Evolutionary conservation across 2,888 invertebrate species (phyloP).

Genomic region (Drosophila gaucha): DNA sequence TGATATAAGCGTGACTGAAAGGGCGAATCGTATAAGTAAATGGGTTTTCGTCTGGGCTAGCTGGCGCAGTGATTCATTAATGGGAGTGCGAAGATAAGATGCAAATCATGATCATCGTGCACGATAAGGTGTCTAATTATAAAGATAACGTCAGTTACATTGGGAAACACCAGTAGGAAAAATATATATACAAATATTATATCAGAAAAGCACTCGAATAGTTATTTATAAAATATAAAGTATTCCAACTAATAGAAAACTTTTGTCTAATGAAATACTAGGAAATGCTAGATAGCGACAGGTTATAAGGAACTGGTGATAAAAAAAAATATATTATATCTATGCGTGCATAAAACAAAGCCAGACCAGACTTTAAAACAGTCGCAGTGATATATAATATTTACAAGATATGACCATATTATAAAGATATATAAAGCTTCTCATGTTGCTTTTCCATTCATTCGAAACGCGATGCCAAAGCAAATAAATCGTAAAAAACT

Average conservation of each 20-base stretch:
- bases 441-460: slow-evolving; percentile 18
- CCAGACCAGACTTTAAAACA: slow-evolving; percentile 11
- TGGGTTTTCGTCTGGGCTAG: slow-evolving; percentile 10
- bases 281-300: slow-evolving; percentile 13
- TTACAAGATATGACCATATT: not conserved
- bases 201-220: not conserved
- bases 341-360: slow-evolving; percentile 3
- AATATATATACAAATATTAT: too few species aligned
- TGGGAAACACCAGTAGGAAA: slow-evolving; percentile 13
- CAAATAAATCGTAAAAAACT: slow-evolving; percentile 3
- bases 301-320: slow-evolving; percentile 31
- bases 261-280: slow-evolving; percentile 20
- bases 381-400: slow-evolving; percentile 37
- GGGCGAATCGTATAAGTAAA: slow-evolving; percentile 9
- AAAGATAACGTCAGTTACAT: slow-evolving; percentile 28
- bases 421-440: slow-evolving; percentile 32
- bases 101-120: slow-evolving; percentile 28
- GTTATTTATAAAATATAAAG: not conserved
- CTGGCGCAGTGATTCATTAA: slow-evolving; percentile 38
- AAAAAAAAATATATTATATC: slow-evolving; percentile 19
- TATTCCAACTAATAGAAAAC: slow-evolving; percentile 1
- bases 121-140: slow-evolving; percentile 31
- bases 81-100: slow-evolving; percentile 33
- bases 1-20: slow-evolving; percentile 43
- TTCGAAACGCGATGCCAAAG: slow-evolving; percentile 28